Percentiles rank a stretch among this genome's conserved stretches.
These are phyloP conservation scores for Lordiphosa mommai DNA, from an alignment of 1,140 invertebrate species.

Conservation along the genomic window DNA sequence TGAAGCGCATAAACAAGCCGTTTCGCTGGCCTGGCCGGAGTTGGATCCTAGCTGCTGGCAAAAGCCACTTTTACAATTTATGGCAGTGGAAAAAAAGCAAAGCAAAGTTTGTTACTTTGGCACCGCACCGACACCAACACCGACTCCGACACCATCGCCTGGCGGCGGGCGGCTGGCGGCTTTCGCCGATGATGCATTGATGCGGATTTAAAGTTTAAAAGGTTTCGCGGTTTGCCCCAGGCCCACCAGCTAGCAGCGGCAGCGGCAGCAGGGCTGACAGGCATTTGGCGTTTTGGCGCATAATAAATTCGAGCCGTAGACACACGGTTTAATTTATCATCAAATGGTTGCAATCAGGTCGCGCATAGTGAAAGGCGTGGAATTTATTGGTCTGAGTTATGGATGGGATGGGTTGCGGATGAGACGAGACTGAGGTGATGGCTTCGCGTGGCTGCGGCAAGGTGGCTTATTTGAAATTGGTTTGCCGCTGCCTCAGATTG, in stretches of 20 bases:
- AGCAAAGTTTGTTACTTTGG: constrained; percentile 66
- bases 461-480: constrained; percentile 47
- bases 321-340: constrained; percentile 74
- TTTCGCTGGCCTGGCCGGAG: not conserved
- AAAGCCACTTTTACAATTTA: constrained; percentile 69
- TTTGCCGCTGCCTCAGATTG: constrained; percentile 41
- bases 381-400: constrained; percentile 71
- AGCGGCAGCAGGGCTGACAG: constrained; percentile 56
- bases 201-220: constrained; percentile 76
- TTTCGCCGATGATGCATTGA: constrained; percentile 72
- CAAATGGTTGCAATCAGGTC: constrained; percentile 62
- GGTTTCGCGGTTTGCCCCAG: constrained; percentile 54
- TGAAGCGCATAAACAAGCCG: constrained; percentile 71
- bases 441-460: constrained; percentile 26
- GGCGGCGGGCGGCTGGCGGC: constrained; percentile 12
- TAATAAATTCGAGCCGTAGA: constrained; percentile 74
- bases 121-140: constrained; percentile 28
- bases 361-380: constrained; percentile 41
- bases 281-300: constrained; percentile 75
- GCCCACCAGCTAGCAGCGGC: constrained; percentile 1
- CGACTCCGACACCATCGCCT: constrained; percentile 18
- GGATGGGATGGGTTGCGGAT: no score
- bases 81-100: constrained; percentile 43
- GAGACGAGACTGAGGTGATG: constrained; percentile 22
- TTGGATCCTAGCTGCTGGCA: constrained; percentile 32